phyloP scores from a whole-genome alignment of 2,888 invertebrate genomes.

The Mactromeris polynyma region DNA sequence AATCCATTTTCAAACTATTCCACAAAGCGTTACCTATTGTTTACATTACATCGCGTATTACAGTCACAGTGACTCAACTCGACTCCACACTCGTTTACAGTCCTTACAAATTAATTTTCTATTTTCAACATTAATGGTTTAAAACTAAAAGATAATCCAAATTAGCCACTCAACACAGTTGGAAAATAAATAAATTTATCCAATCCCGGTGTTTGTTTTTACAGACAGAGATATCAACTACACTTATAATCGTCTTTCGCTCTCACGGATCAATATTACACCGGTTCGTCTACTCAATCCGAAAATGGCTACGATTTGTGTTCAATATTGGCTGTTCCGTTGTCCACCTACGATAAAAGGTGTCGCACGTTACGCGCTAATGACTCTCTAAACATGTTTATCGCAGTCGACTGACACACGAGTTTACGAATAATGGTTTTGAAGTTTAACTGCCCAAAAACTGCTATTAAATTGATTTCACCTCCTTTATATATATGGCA shows the following conservation, averaged over 20 bases:
- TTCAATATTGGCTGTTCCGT: slow-evolving; percentile 63
- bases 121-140: background rate
- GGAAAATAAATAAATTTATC: slow-evolving; percentile 8
- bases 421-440: background rate
- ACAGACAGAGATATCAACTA: background rate
- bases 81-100: background rate
- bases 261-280: background rate
- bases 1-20: slow-evolving; percentile 41
- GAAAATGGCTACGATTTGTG: slow-evolving; percentile 62
- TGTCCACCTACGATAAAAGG: slow-evolving; percentile 54
- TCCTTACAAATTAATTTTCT: background rate
- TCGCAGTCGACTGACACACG: background rate
- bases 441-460: too few species aligned
- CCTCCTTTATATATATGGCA: too few species aligned
- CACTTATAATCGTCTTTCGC: slow-evolving; percentile 9
- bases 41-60: slow-evolving; percentile 19
- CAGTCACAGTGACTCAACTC: background rate
- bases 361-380: slow-evolving; percentile 49
- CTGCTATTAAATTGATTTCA: too few species aligned
- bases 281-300: slow-evolving; percentile 49
- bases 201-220: slow-evolving; percentile 8
- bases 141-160: slow-evolving; percentile 23
- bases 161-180: slow-evolving; percentile 2
- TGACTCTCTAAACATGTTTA: slow-evolving; percentile 31
- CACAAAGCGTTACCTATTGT: slow-evolving; percentile 36